Evolutionary conservation across 2,888 invertebrate genomes (phyloP).

Genomic region (Drosophila multiciliata): DNA sequence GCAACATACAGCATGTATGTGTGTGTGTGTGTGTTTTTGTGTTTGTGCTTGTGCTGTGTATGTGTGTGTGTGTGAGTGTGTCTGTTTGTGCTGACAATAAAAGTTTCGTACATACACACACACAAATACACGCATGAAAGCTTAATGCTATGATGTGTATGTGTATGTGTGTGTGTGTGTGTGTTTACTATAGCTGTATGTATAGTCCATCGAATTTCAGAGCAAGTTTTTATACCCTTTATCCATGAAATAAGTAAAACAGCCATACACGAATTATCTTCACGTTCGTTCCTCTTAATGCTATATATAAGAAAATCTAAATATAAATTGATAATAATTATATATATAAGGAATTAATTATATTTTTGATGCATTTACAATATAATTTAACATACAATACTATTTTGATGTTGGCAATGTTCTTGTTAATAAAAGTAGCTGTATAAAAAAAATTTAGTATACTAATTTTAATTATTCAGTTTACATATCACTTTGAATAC

Average conservation of each 20-base stretch:
- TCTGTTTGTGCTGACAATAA: constrained; percentile 77
- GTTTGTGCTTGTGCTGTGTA: constrained; percentile 17
- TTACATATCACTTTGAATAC: not conserved
- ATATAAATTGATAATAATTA: not conserved
- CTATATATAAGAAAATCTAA: not conserved
- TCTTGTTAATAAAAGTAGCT: not conserved
- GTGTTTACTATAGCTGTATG: constrained; percentile 56
- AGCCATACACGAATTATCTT: constrained; percentile 22
- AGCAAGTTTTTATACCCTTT: constrained; percentile 72
- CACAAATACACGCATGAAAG: constrained; percentile 60
- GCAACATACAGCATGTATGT: constrained; percentile 42
- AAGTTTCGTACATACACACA: constrained; percentile 70
- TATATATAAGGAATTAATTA: not conserved
- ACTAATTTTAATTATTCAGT: no score
- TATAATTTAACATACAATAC: not conserved
- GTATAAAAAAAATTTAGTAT: no score
- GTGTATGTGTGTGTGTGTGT: constrained; percentile 29
- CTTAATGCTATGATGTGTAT: constrained; percentile 61
- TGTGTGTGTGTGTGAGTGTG: constrained; percentile 51
- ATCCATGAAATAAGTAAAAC: constrained; percentile 39
- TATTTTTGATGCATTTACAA: not conserved
- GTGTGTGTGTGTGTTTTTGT: constrained; percentile 33
- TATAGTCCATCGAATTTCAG: constrained; percentile 75
- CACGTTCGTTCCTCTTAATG: not conserved
- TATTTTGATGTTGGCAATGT: not conserved